Percentiles rank a stretch among this genome's conserved stretches.
Conservation (phyloP, 1,140 invertebrate species). For the Arion vulgaris region DNA sequence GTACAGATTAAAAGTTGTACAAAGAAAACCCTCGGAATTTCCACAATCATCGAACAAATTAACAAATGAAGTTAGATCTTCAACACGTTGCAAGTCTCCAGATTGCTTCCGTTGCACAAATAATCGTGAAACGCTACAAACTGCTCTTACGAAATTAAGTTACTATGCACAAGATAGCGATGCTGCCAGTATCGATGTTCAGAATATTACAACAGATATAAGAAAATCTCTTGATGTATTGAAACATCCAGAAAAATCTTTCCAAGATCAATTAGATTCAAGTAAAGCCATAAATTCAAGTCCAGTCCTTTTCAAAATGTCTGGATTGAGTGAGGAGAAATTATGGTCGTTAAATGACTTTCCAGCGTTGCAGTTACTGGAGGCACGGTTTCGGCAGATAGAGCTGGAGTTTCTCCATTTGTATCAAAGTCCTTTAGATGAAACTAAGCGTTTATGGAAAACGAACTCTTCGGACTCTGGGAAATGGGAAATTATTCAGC, state of each 20-base stretch:
- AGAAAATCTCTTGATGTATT: slow-evolving; percentile 3
- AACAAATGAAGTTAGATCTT: not conserved
- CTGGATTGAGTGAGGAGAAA: slow-evolving; percentile 17
- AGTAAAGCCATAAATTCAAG: not conserved
- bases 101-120: slow-evolving; percentile 19
- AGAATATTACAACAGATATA: slow-evolving; percentile 1
- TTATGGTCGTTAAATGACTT: slow-evolving; percentile 27
- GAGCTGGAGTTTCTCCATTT: slow-evolving; percentile 20
- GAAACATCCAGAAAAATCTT: not conserved
- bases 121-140: not conserved
- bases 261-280: not conserved
- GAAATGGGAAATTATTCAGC: slow-evolving; percentile 20
- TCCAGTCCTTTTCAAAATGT: slow-evolving; percentile 29
- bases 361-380: slow-evolving; percentile 1
- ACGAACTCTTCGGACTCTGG: not conserved
- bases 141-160: slow-evolving; percentile 14
- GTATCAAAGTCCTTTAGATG: slow-evolving; percentile 14
- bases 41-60: not conserved
- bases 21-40: not conserved
- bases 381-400: slow-evolving; percentile 8
- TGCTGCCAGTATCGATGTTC: not conserved
- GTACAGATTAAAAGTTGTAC: not conserved
- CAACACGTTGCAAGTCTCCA: not conserved
- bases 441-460: slow-evolving; percentile 30
- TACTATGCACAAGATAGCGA: slow-evolving; percentile 7